Percentiles rank a stretch among this genome's conserved stretches.
Conservation (phyloP, 2,888 invertebrate genomes). For the Sinhomidia bicolor region DNA sequence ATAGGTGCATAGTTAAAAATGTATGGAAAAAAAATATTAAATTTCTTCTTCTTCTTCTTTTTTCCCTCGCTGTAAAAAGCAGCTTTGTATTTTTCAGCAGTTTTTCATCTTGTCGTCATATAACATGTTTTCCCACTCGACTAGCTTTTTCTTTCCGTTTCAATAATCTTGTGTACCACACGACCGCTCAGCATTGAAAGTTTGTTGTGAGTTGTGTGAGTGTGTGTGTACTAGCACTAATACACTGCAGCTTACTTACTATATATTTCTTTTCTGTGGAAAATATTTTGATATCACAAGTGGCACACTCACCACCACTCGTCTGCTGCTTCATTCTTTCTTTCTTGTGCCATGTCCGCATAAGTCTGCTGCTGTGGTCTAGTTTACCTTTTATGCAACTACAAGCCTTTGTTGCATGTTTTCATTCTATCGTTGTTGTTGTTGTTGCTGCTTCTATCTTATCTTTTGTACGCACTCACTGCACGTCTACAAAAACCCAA, state of each 20-base stretch:
- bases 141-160: neutral
- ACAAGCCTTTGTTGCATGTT: neutral
- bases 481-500: neutral
- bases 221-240: neutral
- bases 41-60: neutral
- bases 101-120: neutral
- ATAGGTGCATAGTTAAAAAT: too few relatives aligned
- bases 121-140: conserved; percentile 4
- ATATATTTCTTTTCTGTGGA: neutral
- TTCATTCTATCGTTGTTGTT: too few relatives aligned
- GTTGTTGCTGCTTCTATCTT: neutral
- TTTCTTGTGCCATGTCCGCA: neutral
- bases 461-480: conserved; percentile 23
- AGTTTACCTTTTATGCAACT: neutral
- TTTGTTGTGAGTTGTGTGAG: too few relatives aligned
- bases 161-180: neutral
- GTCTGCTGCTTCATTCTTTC: neutral
- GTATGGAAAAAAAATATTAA: neutral
- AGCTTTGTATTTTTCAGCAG: neutral
- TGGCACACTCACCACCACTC: neutral
- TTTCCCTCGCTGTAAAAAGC: neutral
- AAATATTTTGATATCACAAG: neutral
- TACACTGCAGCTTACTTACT: neutral
- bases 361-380: neutral
- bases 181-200: neutral